phyloP scores from a whole-genome alignment of 2,113 vertebrate species.

The Typhlomys cinereus region DNA sequence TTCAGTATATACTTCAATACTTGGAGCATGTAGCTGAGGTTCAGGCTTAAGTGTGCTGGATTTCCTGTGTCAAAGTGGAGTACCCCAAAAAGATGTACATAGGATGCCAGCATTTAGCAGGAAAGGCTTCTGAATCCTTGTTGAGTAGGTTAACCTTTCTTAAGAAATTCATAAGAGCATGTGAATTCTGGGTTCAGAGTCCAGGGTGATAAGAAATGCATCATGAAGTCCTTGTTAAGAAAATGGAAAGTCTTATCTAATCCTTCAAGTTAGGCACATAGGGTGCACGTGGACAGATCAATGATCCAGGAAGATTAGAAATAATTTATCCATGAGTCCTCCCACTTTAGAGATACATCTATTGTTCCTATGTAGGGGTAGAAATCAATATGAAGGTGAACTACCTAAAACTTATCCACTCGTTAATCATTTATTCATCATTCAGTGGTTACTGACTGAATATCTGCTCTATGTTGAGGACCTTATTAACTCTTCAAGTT shows the following conservation, averaged over 20 bases:
- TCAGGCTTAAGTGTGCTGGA: not conserved
- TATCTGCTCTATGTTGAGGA: not conserved
- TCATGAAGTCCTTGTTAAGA: not conserved
- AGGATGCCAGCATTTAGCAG: not conserved
- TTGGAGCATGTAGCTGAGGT: not conserved
- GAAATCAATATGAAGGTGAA: not conserved
- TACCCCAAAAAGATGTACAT: not conserved
- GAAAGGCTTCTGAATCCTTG: not conserved
- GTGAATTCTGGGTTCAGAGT: not conserved
- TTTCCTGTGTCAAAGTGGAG: not conserved
- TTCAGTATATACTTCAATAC: constrained; percentile 20
- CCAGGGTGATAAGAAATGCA: not conserved
- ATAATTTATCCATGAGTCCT: not conserved
- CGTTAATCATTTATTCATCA: not conserved
- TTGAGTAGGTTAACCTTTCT: not conserved
- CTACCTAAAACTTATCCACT: not conserved
- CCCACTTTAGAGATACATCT: not conserved
- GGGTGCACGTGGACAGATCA: not conserved
- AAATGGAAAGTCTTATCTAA: not conserved
- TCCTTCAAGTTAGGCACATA: not conserved
- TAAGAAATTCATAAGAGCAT: not conserved
- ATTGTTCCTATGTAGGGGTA: not conserved
- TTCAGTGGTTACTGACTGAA: not conserved
- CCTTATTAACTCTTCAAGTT: not conserved
- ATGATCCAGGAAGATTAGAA: not conserved